Percentiles rank a stretch among this genome's conserved stretches.
Evolutionary conservation across 2,888 invertebrate species (phyloP).

Genomic region (Parnassius smintheus): DNA sequence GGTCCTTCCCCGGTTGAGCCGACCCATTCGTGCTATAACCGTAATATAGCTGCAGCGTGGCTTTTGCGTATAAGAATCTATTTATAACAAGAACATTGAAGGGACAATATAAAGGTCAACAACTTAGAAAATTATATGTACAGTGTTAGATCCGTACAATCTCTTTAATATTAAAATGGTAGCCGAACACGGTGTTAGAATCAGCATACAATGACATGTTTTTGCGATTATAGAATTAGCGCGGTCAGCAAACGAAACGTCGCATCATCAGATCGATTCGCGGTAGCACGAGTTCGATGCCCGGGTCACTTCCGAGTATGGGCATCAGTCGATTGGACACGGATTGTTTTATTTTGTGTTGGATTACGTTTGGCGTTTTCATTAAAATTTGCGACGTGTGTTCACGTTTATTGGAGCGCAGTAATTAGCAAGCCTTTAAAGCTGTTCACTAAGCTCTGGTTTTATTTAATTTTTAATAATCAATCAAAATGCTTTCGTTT

Average conservation of each 20-base stretch:
- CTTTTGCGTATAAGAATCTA: too few relatives aligned
- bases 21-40: too few relatives aligned
- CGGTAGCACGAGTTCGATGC: slow-evolving; percentile 58
- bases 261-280: slow-evolving; percentile 38
- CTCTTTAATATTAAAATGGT: slow-evolving; percentile 10
- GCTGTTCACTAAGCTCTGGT: too few relatives aligned
- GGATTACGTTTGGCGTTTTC: slow-evolving; percentile 30
- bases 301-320: slow-evolving; percentile 64
- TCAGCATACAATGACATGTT: slow-evolving; percentile 25
- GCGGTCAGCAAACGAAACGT: slow-evolving; percentile 36
- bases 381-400: slow-evolving; percentile 5
- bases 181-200: slow-evolving; percentile 22
- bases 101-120: slow-evolving; percentile 8
- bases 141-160: background rate
- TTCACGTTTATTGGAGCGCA: background rate
- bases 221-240: slow-evolving; percentile 29
- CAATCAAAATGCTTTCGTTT: too few relatives aligned
- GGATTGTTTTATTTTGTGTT: slow-evolving; percentile 37
- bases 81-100: background rate
- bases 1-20: too few relatives aligned
- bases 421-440: too few relatives aligned
- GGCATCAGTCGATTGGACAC: slow-evolving; percentile 35
- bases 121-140: slow-evolving; percentile 2
- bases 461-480: too few relatives aligned
- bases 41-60: too few relatives aligned